A percentile compares a stretch with the other conserved stretches of the same genome.
Evolutionary conservation across 2,888 invertebrate species (phyloP).

Genomic region (Harpagoxenus sublaevis): DNA sequence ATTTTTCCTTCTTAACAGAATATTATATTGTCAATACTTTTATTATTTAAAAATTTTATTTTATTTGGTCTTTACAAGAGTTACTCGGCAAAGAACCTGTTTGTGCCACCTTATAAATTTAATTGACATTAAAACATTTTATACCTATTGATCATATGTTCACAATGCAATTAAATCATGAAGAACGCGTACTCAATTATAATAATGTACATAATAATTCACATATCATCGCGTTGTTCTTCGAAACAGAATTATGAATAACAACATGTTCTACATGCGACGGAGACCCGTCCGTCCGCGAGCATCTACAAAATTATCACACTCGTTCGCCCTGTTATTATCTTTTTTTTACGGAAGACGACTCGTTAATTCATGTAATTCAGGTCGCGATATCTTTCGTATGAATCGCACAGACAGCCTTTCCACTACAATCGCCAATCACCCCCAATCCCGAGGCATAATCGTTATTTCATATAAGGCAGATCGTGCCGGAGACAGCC

Average conservation of each 20-base stretch:
- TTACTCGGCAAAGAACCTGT: background rate
- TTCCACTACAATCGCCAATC: background rate
- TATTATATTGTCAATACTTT: background rate
- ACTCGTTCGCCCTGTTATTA: slow-evolving; percentile 24
- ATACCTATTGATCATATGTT: background rate
- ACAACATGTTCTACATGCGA: background rate
- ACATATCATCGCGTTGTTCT: background rate
- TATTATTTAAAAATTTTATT: background rate
- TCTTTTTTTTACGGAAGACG: background rate
- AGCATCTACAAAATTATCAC: slow-evolving; percentile 12
- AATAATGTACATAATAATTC: background rate
- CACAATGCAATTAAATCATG: background rate
- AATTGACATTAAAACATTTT: background rate
- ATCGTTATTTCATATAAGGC: slow-evolving; percentile 79
- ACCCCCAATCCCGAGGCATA: slow-evolving; percentile 52
- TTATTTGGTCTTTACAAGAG: background rate
- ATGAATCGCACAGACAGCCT: slow-evolving; percentile 7
- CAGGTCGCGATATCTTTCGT: slow-evolving; percentile 16
- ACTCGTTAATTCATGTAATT: slow-evolving; percentile 22
- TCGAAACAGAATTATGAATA: background rate
- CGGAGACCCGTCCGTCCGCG: background rate
- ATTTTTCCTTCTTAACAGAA: background rate
- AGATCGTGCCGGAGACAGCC: slow-evolving; percentile 96
- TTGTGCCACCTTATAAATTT: background rate
- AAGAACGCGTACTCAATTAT: background rate